Evolutionary conservation across 2,797 vertebrate genomes (phyloP), one percentile per base, ranked within the genome.

Genomic region (Pyrocephalus nanus): DNA sequence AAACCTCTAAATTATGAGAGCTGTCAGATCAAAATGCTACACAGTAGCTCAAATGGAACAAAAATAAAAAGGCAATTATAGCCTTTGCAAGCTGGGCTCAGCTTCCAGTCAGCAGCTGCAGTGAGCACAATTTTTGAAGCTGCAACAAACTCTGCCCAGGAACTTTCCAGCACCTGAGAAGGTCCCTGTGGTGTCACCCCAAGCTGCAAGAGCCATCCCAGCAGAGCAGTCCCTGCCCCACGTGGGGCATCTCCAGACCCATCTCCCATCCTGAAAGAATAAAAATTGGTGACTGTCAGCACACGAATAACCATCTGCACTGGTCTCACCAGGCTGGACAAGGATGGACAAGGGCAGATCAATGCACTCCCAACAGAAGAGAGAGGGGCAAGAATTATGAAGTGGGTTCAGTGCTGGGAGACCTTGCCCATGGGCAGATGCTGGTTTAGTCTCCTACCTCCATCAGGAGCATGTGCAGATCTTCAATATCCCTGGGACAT

Each of bases 151-250:
- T 62, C 55, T 40, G 36, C 62, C 67, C n/a, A 32, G 77, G 57
- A 43, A 1, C 8, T 2, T 42, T 12, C n/a, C 69, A 48, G 70
- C 40, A 58, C 48, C 76, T 38, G 32, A 53, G 58, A 30, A 34
- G n/a, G 32, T 25, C 27, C 42, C 65, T 21, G 40, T 40, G 21
- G 10, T 34, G 2, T 20, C 4, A 11, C 2, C 23, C 50, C 8
- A 8, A 0, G 0, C 34, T 20, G 11, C 47, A 6, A 5, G 6
- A 2, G 5, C 79, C 5, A 0, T 15, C 48, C 70, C 53, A 45
- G 82, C 18, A 60, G 43, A 81, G 69, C 42, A n/a, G 40, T 9
- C 47, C 29, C 36, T 88, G 78, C 23, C 57, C 66, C 2, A 0
- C 0, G 16, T 23, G 4, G 8, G 34, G 61, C 38, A 8, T 1